Percentiles rank a stretch among this genome's conserved stretches.
Conservation (phyloP, 2,888 invertebrate species). For the Scrobipalpa costella region DNA sequence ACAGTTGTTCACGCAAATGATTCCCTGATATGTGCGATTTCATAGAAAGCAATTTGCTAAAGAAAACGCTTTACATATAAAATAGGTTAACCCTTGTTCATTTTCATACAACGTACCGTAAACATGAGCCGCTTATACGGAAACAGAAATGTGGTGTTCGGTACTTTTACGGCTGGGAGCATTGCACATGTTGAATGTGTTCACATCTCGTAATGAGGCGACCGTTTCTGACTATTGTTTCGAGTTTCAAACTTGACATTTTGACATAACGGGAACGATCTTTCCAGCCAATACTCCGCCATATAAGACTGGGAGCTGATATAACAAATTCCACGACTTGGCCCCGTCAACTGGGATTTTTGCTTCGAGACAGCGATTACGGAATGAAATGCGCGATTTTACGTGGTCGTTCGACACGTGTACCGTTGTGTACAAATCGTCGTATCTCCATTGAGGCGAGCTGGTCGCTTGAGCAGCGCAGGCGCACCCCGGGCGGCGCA, state of each 20-base stretch:
- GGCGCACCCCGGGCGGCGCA: constrained; percentile 73
- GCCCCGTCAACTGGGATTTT: constrained; percentile 44
- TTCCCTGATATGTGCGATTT: constrained; percentile 10
- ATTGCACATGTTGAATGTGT: constrained; percentile 33
- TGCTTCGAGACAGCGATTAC: constrained; percentile 45
- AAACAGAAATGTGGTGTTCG: constrained; percentile 28
- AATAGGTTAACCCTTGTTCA: constrained; percentile 17
- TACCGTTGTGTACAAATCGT: constrained; percentile 74
- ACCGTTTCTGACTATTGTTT: constrained; percentile 30
- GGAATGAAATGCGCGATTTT: constrained; percentile 59
- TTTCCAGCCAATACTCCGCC: constrained; percentile 28
- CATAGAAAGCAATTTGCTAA: constrained; percentile 14
- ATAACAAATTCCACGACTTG: constrained; percentile 49
- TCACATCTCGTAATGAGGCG: constrained; percentile 33
- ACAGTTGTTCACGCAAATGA: constrained; percentile 7
- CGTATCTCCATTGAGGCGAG: constrained; percentile 71
- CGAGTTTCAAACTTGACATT: constrained; percentile 28
- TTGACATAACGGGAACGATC: constrained; percentile 30
- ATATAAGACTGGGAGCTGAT: constrained; percentile 33
- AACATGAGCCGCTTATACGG: constrained; percentile 23
- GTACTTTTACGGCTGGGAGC: constrained; percentile 32
- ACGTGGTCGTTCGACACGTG: constrained; percentile 64
- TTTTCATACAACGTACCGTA: constrained; percentile 15
- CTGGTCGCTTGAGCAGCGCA: constrained; percentile 46
- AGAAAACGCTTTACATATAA: constrained; percentile 6